A percentile compares a stretch with the other conserved stretches of the same genome.
phyloP scores from a whole-genome alignment of 2,113 vertebrate species.

The Nerophis ophidion region DNA sequence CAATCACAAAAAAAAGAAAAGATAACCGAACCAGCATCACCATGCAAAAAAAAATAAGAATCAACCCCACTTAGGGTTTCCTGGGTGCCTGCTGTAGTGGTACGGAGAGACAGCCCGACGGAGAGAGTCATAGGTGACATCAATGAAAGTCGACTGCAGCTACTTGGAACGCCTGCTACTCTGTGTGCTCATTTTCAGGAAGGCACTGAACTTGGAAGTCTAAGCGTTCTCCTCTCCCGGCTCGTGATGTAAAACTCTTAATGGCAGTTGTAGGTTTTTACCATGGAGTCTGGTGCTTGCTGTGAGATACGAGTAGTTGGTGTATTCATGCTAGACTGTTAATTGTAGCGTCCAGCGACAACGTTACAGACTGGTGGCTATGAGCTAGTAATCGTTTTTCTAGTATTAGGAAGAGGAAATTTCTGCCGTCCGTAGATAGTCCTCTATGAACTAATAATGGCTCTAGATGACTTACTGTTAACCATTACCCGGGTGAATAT shows the following conservation, averaged over 20 bases:
- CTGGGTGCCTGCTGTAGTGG: slow-evolving; percentile 23
- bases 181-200: slow-evolving; percentile 22
- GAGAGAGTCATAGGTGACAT: slow-evolving; percentile 14
- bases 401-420: slow-evolving; percentile 56
- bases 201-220: slow-evolving; percentile 19
- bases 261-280: background rate
- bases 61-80: slow-evolving; percentile 22
- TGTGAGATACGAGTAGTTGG: slow-evolving; percentile 27
- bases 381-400: slow-evolving; percentile 36
- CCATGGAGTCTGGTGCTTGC: slow-evolving; percentile 15
- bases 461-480: slow-evolving; percentile 57
- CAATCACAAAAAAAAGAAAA: slow-evolving; percentile 34
- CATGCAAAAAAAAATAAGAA: slow-evolving; percentile 46
- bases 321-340: slow-evolving; percentile 64
- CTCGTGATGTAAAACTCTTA: slow-evolving; percentile 24
- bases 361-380: slow-evolving; percentile 28
- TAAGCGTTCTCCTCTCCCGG: slow-evolving; percentile 23
- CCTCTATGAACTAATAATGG: slow-evolving; percentile 61
- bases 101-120: slow-evolving; percentile 16
- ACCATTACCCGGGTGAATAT: slow-evolving; percentile 45
- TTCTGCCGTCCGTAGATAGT: slow-evolving; percentile 62
- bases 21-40: slow-evolving; percentile 35
- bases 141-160: slow-evolving; percentile 5
- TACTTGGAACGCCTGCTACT: slow-evolving; percentile 36
- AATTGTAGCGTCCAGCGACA: slow-evolving; percentile 42